Evolutionary conservation across 2,113 vertebrate species (phyloP).

Genomic region (Platanista minor): DNA sequence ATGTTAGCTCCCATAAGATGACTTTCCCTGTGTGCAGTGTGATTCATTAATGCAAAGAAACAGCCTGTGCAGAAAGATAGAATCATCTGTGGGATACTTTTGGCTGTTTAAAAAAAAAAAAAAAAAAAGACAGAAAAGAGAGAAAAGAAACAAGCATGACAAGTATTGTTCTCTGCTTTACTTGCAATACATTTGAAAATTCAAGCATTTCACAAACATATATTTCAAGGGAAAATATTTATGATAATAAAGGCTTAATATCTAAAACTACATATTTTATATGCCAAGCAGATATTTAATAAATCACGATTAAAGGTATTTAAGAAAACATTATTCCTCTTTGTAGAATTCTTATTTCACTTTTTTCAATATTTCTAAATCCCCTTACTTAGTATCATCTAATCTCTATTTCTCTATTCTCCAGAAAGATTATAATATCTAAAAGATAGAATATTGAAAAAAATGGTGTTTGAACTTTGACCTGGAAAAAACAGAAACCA

Average conservation of each 20-base stretch:
- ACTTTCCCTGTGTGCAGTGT: conserved; percentile 27
- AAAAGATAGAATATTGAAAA: background rate
- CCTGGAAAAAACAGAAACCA: background rate
- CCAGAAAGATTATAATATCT: background rate
- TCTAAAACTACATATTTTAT: background rate
- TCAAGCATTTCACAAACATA: background rate
- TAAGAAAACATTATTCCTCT: background rate
- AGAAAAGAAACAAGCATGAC: background rate
- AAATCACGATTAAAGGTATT: background rate
- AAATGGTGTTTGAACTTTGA: background rate
- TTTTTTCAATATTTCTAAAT: background rate
- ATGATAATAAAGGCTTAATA: background rate
- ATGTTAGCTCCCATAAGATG: conserved; percentile 15
- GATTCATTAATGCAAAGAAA: conserved; percentile 56
- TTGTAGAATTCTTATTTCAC: background rate
- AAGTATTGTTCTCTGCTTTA: background rate
- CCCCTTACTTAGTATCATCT: background rate
- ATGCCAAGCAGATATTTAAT: background rate
- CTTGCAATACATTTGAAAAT: conserved; percentile 24
- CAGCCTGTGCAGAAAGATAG: conserved; percentile 18
- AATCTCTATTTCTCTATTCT: background rate
- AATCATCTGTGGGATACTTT: conserved; percentile 25
- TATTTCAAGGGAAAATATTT: conserved; percentile 14
- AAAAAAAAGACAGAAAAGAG: background rate
- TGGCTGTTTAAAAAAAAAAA: background rate